Evolutionary conservation across 2,113 vertebrate genomes (phyloP).

Genomic region (Maylandia zebra): DNA sequence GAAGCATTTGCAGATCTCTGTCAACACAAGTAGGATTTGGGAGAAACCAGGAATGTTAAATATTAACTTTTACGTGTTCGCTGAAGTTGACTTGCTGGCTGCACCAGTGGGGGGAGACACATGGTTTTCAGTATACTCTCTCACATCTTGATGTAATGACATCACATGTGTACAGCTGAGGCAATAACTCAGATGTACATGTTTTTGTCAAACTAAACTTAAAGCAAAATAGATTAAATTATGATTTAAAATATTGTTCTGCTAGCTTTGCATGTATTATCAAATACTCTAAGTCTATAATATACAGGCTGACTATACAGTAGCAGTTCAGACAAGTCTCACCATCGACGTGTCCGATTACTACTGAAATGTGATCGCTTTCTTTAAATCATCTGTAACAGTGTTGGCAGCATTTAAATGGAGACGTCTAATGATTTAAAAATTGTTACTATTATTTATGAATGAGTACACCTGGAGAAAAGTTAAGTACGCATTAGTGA

Average conservation of each 20-base stretch:
- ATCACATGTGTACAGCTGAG: background rate
- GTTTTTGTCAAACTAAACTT: background rate
- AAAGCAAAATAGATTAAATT: background rate
- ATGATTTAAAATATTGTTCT: background rate
- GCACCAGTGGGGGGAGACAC: accelerated
- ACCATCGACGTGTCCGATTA: accelerated
- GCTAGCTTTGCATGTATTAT: background rate
- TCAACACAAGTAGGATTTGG: background rate
- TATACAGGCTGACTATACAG: background rate
- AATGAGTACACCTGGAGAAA: background rate
- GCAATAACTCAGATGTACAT: background rate
- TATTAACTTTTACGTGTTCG: background rate
- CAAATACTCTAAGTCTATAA: background rate
- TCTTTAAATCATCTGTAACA: background rate
- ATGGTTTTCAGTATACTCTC: accelerated
- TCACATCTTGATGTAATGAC: background rate
- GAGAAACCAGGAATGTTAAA: background rate
- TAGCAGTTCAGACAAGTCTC: background rate
- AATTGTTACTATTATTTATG: background rate
- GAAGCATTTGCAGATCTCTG: background rate
- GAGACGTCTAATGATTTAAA: background rate
- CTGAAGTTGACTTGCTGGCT: background rate
- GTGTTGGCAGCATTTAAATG: background rate
- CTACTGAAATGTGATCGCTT: background rate
- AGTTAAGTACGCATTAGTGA: background rate